Evolutionary conservation across 2,113 vertebrate genomes (phyloP), one percentile per base, ranked within the genome.

Genomic region (Oreamnos americanus): DNA sequence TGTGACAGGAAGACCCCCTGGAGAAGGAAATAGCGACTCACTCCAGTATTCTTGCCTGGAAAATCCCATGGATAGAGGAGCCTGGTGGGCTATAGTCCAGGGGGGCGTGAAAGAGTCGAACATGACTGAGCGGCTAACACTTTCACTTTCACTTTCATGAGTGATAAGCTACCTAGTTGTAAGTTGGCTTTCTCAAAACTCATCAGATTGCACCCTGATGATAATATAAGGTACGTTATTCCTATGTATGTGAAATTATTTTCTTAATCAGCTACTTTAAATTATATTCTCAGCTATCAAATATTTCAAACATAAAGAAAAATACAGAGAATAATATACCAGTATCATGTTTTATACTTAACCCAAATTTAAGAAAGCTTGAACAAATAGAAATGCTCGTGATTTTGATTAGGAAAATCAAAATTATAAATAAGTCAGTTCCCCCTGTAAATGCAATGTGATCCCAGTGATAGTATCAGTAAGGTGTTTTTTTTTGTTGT

Each of bases 181-280:
- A 87, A 57, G 19, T 11, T 95, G 97, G 55, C 71, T 93, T 95
- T 28, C 45, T 96, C 74, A 95, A 64, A 90, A 92, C 28, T 91
- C 58, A 74, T 82, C 53, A 58, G 16, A 64, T 57, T 10, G 30
- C 25, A 88, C 21, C 36, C 45, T 84, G 36, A 45, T 90, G 57
- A 85, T 88, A 39, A 76, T 47, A 43, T 82, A n/a, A 81, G 33
- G 12, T 94, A 25, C 76, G 5, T 90, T 82, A 57, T 28, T 92
- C 43, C 60, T 57, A 14, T 58, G 60, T 79, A 21, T 84, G 55
- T 60, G 36, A 96, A 90, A 92, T 90, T 76, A 47, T 76, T 87
- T 91, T 96, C 30, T 83, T 92, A 30, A 64, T 90, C 28, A 84
- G n/a, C 25, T 92, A 43, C 33, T 83, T 87, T 57, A 81, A 62